Base-by-base conservation (phyloP, 2,113 vertebrate genomes). In the Saguinus imperator region DNA sequence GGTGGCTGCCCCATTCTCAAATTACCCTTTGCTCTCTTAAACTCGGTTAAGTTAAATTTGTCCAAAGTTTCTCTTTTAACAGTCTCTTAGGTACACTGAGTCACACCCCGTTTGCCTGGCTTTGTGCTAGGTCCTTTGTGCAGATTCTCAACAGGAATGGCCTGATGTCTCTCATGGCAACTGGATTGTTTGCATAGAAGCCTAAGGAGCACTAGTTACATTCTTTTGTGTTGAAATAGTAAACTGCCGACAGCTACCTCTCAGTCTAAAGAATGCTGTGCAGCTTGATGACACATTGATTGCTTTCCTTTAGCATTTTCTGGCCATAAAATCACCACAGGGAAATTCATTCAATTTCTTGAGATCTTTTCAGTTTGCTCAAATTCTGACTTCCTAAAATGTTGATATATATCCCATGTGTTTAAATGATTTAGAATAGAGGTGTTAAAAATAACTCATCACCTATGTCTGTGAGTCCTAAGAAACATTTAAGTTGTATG, bases 371-470 rank as follows among this genome's bases (percentile, higher is more conserved):
- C n/a, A 90, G 6, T 95, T 96, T 94, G 57, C 48, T 94, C 13
- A 81, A 58, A 85, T 95, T 96, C 57, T 81, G 75, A 20, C 25
- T 93, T 96, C 87, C 50, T 89, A 95, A 76, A 6, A 81, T 87
- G 68, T 87, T 86, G 70, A 73, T 79, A 18, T 40, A 52, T 89
- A 92, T 66, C 32, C 77, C 80, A 82, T 92, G 45, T 79, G 40
- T 97, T 96, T 84, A 91, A 91, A 89, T 89, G 43, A 57, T 35
- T 37, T 66, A 93, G 70, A 79, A 91, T 16, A 64, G 77, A 91
- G 81, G 43, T 58, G 37, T 91, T 96, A 96, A 87, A 92, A 91
- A 91, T 94, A 93, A 89, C 35, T 81, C 70, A 94, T 96, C 81
- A 96, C 80, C 77, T 94, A 55, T 3, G 4, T 84, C 79, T 76